These are phyloP conservation scores for Lasiurus borealis DNA, from an alignment of 2,113 vertebrate species.

Conservation along the genomic window DNA sequence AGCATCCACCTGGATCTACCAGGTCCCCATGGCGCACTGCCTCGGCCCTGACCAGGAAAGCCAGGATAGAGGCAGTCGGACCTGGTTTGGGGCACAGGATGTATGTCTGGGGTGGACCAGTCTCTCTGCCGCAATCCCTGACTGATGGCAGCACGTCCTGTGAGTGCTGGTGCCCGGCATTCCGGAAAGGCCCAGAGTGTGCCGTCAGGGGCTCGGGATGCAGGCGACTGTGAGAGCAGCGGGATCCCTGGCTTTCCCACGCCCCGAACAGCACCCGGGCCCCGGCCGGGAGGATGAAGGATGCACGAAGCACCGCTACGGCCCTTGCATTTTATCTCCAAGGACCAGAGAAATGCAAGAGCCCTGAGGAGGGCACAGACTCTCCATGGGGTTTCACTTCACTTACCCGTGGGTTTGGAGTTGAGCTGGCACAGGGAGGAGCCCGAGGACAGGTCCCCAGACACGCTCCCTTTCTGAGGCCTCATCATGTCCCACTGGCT, in stretches of 20 bases:
- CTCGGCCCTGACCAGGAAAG: background rate
- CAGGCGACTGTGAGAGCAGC: background rate
- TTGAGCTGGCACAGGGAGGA: constrained; percentile 87
- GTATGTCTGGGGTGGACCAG: background rate
- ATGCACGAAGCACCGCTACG: background rate
- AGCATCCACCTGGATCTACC: background rate
- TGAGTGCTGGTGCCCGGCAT: background rate
- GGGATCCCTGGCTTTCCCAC: background rate
- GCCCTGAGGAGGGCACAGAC: background rate
- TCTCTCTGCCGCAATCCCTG: background rate
- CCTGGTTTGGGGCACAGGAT: background rate
- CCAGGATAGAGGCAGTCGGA: background rate
- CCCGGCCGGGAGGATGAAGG: background rate
- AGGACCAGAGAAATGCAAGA: too few species aligned
- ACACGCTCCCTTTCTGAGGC: constrained; percentile 76
- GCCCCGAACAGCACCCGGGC: fast-evolving
- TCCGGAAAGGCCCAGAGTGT: background rate
- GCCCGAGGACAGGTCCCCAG: constrained; percentile 86
- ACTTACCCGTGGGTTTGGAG: constrained; percentile 90
- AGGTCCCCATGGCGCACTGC: background rate
- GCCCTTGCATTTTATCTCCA: background rate
- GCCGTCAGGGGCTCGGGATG: background rate
- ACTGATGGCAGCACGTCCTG: background rate
- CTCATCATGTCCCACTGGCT: constrained; percentile 83
- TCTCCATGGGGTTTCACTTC: background rate